A percentile compares a stretch with the other conserved stretches of the same genome.
Conservation (phyloP, 1,140 invertebrate species). For the Ruditapes philippinarum region DNA sequence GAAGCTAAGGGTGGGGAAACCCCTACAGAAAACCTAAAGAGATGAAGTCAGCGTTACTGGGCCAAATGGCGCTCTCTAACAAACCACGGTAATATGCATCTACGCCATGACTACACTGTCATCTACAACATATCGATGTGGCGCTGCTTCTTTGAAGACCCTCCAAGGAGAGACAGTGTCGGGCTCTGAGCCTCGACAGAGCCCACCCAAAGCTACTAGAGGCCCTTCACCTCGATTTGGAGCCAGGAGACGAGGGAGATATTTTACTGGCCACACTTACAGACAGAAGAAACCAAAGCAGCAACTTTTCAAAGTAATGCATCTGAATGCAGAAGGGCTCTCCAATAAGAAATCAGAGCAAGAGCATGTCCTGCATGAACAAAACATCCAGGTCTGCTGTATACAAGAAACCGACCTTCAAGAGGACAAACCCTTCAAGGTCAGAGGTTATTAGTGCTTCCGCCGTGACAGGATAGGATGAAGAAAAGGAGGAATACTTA, state of each 20-base stretch:
- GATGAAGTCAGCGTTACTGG: neutral
- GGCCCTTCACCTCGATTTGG: neutral
- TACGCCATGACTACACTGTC: neutral
- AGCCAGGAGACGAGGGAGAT: neutral
- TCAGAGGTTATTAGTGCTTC: slow-evolving; percentile 38
- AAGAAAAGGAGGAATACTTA: slow-evolving; percentile 54
- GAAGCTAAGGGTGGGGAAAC: too few species aligned
- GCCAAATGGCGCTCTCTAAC: slow-evolving; percentile 3
- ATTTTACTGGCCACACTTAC: neutral
- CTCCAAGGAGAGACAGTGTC: neutral
- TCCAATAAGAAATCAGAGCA: slow-evolving; percentile 21
- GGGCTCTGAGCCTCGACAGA: slow-evolving; percentile 3
- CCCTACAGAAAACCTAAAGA: neutral
- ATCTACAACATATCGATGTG: too few species aligned
- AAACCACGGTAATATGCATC: neutral
- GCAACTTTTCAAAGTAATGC: too few species aligned
- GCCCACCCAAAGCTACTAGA: neutral
- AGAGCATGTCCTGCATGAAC: neutral
- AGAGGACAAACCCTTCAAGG: neutral
- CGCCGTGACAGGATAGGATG: slow-evolving; percentile 20
- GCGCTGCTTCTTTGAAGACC: neutral
- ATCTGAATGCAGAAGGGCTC: slow-evolving; percentile 9
- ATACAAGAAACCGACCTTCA: slow-evolving; percentile 45
- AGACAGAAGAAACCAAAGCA: neutral
- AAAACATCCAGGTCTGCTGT: slow-evolving; percentile 14